These are phyloP conservation scores for Xestia xanthographa DNA, from an alignment of 2,888 invertebrate genomes.

Conservation along the genomic window DNA sequence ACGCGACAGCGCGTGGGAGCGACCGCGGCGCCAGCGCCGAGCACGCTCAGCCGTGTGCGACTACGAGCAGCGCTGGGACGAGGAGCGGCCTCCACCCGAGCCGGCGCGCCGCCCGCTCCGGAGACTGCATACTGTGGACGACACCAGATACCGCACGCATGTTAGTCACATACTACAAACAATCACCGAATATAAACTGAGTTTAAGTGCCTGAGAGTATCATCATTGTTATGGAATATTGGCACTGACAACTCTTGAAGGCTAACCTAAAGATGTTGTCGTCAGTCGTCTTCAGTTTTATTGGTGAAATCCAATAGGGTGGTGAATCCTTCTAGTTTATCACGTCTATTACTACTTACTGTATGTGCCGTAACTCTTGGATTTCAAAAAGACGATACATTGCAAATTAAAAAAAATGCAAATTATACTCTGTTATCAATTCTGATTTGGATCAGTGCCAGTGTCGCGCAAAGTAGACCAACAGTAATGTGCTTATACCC, in stretches of 20 bases:
- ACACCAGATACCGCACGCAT: slow-evolving; percentile 64
- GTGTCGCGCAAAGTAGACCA: not conserved
- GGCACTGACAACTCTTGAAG: not conserved
- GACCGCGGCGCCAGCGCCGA: slow-evolving; percentile 75
- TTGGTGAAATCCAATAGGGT: not conserved
- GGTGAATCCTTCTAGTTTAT: not conserved
- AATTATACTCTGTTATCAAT: not conserved
- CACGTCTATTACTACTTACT: too few species aligned
- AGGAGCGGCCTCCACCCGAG: slow-evolving; percentile 66
- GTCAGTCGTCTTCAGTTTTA: not conserved
- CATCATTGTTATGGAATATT: not conserved
- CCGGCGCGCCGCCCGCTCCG: slow-evolving; percentile 72
- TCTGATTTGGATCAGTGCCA: not conserved
- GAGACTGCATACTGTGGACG: slow-evolving; percentile 82
- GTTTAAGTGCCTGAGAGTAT: not conserved
- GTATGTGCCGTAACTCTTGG: not conserved
- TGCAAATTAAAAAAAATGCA: not conserved
- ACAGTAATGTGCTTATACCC: not conserved
- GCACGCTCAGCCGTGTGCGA: slow-evolving; percentile 83
- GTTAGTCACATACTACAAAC: slow-evolving; percentile 16
- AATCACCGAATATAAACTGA: not conserved
- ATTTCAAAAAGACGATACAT: not conserved
- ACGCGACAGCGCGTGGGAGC: slow-evolving; percentile 76
- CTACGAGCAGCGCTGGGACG: slow-evolving; percentile 75
- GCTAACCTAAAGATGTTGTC: not conserved